Evolutionary conservation across 2,797 vertebrate genomes (phyloP), one percentile per base, ranked within the genome.

Genomic region (Vireo griseus): DNA sequence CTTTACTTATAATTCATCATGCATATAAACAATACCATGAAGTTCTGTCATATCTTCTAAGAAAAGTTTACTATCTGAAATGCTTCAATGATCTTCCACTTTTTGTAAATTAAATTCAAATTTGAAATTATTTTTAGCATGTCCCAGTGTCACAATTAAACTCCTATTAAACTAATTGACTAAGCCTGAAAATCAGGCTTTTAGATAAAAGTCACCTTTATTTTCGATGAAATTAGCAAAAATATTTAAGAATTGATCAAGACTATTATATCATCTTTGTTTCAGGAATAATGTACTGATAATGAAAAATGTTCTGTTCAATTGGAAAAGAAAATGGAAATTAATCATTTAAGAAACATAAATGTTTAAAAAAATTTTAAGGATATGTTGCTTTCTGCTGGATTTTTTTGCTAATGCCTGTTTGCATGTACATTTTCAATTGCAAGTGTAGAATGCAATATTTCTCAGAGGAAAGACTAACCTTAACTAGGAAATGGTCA

Each of bases 51-150:
- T 9, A 51, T 79, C 22, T 59, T 80, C 58, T 91, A 59, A 72
- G 42, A 79, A 92, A 95, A 95, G 31, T 40, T 73, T 74, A 13
- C 8, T 68, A 4, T 66, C 37, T 72, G 59, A 93, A 96, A 87
- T 83, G 19, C 16, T 83, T 85, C 52, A 58, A 6, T 42, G 14
- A 67, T 44, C 19, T 88, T 94, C 42, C 51, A 37, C 45, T 61
- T 31, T 88, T 76, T 73, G 24, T n/a, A 96, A 92, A 97, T 95
- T 84, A 87, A 92, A 91, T 72, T 44, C 18, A 77, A 89, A 83
- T 77, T 90, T 74, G 16, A 45, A 92, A 82, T 86, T 54, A 58
- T 26, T 92, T 92, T 79, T 61, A 35, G 63, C n/a, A 26, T 7
- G 48, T 58, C 33, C 29, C 29, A 86, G 39, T 84, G 29, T 55